These are phyloP conservation scores for Synanthedon andrenaeformis DNA, from an alignment of 2,888 invertebrate species.

Conservation along the genomic window DNA sequence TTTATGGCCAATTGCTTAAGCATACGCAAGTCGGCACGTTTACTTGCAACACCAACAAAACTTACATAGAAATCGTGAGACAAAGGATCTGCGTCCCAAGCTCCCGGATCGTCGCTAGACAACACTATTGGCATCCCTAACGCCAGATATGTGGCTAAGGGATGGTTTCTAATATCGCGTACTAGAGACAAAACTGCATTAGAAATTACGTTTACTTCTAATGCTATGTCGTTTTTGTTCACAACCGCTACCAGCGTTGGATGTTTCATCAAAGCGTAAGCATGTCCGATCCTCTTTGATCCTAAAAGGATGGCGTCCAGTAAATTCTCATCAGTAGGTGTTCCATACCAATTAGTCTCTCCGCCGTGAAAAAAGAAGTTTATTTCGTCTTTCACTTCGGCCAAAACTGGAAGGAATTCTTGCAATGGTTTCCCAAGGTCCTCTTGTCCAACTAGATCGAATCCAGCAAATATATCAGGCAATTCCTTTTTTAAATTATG, in stretches of 20 bases:
- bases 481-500: conserved; percentile 50
- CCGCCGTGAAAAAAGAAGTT: conserved; percentile 84
- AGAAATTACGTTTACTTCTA: conserved; percentile 85
- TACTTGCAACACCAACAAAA: conserved; percentile 80
- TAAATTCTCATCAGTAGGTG: conserved; percentile 76
- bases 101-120: conserved; percentile 83
- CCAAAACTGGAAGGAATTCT: conserved; percentile 69
- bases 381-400: conserved; percentile 59
- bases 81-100: conserved; percentile 80
- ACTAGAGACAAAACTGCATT: conserved; percentile 80
- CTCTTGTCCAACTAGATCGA: conserved; percentile 86
- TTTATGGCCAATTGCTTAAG: conserved; percentile 82
- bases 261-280: conserved; percentile 79
- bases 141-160: conserved; percentile 75
- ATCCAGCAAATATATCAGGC: conserved; percentile 79
- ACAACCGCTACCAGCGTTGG: conserved; percentile 72
- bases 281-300: conserved; percentile 83
- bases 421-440: conserved; percentile 75
- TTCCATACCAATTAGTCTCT: conserved; percentile 81
- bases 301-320: conserved; percentile 82
- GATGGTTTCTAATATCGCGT: conserved; percentile 82
- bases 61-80: conserved; percentile 84
- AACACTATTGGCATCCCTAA: conserved; percentile 78
- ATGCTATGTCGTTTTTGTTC: conserved; percentile 71
- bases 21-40: conserved; percentile 75